Evolutionary conservation across 2,888 invertebrate species (phyloP).

Genomic region (Archips crataeganus): DNA sequence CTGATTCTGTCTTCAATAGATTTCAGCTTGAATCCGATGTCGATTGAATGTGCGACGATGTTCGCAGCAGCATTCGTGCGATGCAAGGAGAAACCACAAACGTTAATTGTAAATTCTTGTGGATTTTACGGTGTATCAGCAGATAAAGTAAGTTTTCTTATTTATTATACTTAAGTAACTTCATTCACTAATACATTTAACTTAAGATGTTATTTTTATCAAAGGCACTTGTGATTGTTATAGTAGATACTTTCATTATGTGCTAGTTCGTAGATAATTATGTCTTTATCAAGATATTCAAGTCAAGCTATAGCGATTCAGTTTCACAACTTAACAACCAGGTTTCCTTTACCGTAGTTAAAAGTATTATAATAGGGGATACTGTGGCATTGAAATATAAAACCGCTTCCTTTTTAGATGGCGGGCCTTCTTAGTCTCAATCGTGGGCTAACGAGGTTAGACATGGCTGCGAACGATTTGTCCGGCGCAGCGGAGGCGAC

Average conservation of each 20-base stretch:
- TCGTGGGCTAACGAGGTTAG: constrained; percentile 80
- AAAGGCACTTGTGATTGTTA: neutral
- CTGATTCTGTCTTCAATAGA: constrained; percentile 58
- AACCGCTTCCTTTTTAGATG: constrained; percentile 61
- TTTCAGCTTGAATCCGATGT: constrained; percentile 87
- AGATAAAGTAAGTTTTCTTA: constrained; percentile 61
- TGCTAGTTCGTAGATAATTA: neutral
- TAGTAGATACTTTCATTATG: neutral
- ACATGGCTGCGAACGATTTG: constrained; percentile 86
- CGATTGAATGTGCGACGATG: constrained; percentile 85
- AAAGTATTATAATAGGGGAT: neutral
- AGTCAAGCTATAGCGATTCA: neutral
- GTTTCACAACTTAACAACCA: neutral
- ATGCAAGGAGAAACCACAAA: constrained; percentile 82
- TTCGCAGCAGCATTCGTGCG: constrained; percentile 86
- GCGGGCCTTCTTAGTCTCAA: constrained; percentile 84
- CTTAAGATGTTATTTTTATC: neutral
- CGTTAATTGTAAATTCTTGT: constrained; percentile 84
- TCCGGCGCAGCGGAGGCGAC: constrained; percentile 83
- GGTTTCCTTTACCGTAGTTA: neutral
- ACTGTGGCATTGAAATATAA: constrained; percentile 10
- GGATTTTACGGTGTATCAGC: constrained; percentile 83
- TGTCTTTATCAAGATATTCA: neutral
- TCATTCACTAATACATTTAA: neutral
- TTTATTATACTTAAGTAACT: neutral